Evolutionary conservation across 35 echinoderm and acorn worm genomes (phyloP).

Genomic region (Lytechinus pictus): DNA sequence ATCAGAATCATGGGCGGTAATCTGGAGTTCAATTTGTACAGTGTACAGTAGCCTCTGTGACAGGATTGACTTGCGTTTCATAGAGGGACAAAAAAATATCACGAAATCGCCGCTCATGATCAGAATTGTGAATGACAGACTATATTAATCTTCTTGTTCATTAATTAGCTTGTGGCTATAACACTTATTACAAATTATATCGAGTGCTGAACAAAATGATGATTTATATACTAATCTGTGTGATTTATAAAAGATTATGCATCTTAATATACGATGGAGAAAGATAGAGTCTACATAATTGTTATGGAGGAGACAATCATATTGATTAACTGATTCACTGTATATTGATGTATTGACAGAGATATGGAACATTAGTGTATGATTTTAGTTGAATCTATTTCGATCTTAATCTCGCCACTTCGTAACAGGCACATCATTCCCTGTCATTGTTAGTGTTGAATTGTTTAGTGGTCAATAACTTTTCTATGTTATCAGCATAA

Average conservation of each 20-base stretch:
- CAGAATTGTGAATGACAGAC: not conserved
- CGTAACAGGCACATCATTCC: not conserved
- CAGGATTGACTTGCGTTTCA: no score
- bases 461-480: not conserved
- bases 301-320: not conserved
- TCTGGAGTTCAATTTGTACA: no score
- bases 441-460: not conserved
- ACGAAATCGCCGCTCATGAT: no score
- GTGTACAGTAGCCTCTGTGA: no score
- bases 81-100: no score
- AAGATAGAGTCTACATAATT: not conserved
- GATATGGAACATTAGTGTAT: not conserved
- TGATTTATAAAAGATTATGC: not conserved
- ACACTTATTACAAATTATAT: not conserved
- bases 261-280: not conserved
- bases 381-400: not conserved
- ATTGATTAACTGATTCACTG: not conserved
- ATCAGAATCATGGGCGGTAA: not conserved
- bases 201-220: not conserved
- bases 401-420: not conserved
- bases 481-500: not conserved
- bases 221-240: not conserved
- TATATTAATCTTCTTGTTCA: not conserved
- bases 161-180: not conserved
- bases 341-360: not conserved